Conservation (phyloP, 2,113 vertebrate species). For the Muscicapa adusta region DNA sequence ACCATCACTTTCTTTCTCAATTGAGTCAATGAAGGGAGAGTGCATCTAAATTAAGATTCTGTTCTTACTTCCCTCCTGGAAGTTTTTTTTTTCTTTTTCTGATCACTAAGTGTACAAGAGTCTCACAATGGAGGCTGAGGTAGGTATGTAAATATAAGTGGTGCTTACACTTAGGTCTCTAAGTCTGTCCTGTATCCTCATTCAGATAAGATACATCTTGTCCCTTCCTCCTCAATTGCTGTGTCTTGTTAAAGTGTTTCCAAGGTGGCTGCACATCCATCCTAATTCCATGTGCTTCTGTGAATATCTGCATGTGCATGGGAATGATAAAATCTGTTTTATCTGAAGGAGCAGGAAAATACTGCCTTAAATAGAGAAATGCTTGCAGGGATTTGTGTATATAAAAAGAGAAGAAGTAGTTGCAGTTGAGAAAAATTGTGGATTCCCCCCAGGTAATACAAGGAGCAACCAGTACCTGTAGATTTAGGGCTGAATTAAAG, state of each 20-base stretch:
- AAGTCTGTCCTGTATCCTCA: neutral
- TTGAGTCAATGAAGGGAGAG: neutral
- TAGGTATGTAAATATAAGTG: neutral
- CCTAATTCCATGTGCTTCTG: neutral
- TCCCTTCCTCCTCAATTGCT: neutral
- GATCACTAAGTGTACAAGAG: neutral
- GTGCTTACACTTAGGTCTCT: neutral
- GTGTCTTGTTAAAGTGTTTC: neutral
- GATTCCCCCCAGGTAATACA: neutral
- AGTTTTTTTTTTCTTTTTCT: neutral
- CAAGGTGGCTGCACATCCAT: neutral
- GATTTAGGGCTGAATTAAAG: neutral
- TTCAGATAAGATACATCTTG: neutral
- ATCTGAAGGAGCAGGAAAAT: neutral
- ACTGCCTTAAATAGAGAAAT: neutral
- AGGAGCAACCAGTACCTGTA: neutral
- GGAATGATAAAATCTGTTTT: neutral
- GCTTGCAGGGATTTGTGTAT: neutral
- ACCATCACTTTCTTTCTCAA: constrained; percentile 18
- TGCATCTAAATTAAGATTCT: neutral
- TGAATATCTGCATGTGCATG: neutral
- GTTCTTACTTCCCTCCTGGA: neutral
- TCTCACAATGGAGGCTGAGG: neutral
- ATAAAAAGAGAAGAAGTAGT: neutral
- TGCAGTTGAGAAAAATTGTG: neutral